Evolutionary conservation across 1,140 invertebrate species (phyloP).

Genomic region (Zelostemma sp.): DNA sequence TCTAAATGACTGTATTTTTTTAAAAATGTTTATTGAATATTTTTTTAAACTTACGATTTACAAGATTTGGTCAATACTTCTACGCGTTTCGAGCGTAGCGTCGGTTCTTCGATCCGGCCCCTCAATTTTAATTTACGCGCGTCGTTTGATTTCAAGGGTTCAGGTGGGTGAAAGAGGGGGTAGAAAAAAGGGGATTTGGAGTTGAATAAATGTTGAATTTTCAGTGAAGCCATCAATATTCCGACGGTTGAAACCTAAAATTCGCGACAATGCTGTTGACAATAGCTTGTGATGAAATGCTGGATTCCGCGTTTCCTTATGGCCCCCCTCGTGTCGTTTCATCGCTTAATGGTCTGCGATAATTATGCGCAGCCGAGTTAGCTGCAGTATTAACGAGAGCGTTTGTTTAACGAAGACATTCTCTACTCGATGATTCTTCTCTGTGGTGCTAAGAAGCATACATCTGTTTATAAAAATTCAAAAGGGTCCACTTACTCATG

Average conservation of each 20-base stretch:
- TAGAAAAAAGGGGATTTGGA: too few relatives aligned
- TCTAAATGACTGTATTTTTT: too few relatives aligned
- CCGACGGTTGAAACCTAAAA: background rate
- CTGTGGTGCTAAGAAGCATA: conserved; percentile 20
- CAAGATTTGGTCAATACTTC: too few relatives aligned
- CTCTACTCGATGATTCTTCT: conserved; percentile 1
- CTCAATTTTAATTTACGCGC: too few relatives aligned
- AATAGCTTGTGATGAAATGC: conserved; percentile 20
- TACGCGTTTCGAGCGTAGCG: too few relatives aligned
- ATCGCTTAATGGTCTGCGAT: conserved; percentile 34
- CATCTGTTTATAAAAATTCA: conserved; percentile 47
- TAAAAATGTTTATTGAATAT: too few relatives aligned
- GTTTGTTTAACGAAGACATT: conserved; percentile 35
- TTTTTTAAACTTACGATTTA: too few relatives aligned
- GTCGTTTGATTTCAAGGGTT: too few relatives aligned
- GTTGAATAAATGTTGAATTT: too few relatives aligned
- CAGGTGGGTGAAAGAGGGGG: too few relatives aligned
- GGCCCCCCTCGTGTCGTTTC: conserved; percentile 18
- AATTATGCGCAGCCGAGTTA: conserved; percentile 32
- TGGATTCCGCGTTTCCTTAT: conserved; percentile 4
- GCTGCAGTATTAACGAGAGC: conserved; percentile 21
- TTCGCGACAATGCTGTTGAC: conserved; percentile 19
- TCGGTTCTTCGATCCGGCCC: too few relatives aligned
- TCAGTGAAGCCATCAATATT: conserved; percentile 1
- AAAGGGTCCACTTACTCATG: background rate